A percentile compares a stretch with the other conserved stretches of the same genome.
Evolutionary conservation across 2,113 vertebrate species (phyloP).

Genomic region (Chaenocephalus aceratus): DNA sequence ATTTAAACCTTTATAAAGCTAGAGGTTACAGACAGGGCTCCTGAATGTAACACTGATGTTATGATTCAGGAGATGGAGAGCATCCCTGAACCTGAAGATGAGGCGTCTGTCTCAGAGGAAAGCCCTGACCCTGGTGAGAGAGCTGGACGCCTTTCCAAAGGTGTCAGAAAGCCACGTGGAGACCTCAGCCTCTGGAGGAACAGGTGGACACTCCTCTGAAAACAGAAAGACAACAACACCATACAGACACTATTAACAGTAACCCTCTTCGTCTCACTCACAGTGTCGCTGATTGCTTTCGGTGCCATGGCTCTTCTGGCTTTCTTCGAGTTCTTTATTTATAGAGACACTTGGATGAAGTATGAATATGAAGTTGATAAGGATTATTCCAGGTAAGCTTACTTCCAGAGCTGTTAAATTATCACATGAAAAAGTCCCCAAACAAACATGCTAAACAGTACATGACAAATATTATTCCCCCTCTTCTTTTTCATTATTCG

Average conservation of each 20-base stretch:
- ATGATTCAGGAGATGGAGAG: slow-evolving; percentile 79
- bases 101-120: slow-evolving; percentile 94
- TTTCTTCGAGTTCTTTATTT: slow-evolving; percentile 94
- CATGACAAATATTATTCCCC: background rate
- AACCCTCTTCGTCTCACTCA: slow-evolving; percentile 13
- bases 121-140: slow-evolving; percentile 94
- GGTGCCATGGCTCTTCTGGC: slow-evolving; percentile 92
- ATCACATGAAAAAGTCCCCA: background rate
- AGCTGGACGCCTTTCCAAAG: slow-evolving; percentile 97
- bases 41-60: slow-evolving; percentile 5
- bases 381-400: slow-evolving; percentile 92
- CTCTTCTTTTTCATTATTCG: slow-evolving; percentile 52
- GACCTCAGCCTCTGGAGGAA: slow-evolving; percentile 92
- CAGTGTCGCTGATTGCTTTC: slow-evolving; percentile 96
- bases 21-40: background rate
- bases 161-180: slow-evolving; percentile 96
- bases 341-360: slow-evolving; percentile 97
- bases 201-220: slow-evolving; percentile 81
- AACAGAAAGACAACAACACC: background rate
- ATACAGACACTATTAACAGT: background rate
- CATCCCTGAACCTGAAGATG: slow-evolving; percentile 85
- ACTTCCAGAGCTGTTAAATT: background rate
- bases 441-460: background rate
- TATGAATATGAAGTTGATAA: slow-evolving; percentile 98
- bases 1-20: background rate